Evolutionary conservation across 1,140 invertebrate genomes (phyloP).

Genomic region (Drosophila pseudoobscura): DNA sequence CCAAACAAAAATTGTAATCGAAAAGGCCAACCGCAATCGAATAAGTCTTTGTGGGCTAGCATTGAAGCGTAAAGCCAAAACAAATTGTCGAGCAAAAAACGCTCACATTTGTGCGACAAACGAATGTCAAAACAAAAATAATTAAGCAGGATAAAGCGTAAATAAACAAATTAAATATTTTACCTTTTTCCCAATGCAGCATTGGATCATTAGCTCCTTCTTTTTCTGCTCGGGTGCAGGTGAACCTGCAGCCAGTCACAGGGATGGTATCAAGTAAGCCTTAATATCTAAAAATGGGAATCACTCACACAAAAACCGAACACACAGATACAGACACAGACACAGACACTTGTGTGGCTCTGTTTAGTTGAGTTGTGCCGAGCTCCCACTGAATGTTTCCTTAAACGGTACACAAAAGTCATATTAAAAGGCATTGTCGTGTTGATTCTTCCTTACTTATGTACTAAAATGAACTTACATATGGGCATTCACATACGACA

Average conservation of each 20-base stretch:
- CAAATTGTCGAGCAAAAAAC: slow-evolving; percentile 20
- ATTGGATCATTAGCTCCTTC: background rate
- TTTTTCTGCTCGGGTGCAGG: slow-evolving; percentile 26
- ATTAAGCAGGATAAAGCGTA: slow-evolving; percentile 30
- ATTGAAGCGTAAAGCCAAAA: slow-evolving; percentile 51
- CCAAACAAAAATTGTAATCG: slow-evolving; percentile 7
- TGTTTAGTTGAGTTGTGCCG: slow-evolving; percentile 31
- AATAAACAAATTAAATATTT: slow-evolving; percentile 41
- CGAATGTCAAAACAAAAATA: slow-evolving; percentile 50
- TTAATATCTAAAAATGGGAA: slow-evolving; percentile 55
- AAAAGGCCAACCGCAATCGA: slow-evolving; percentile 26
- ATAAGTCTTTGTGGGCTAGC: slow-evolving; percentile 30
- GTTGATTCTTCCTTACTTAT: slow-evolving; percentile 74
- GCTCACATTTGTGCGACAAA: slow-evolving; percentile 9
- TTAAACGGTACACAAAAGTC: slow-evolving; percentile 78
- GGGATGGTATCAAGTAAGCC: slow-evolving; percentile 47
- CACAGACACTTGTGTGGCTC: slow-evolving; percentile 23
- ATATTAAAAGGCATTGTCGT: slow-evolving; percentile 77
- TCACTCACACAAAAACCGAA: slow-evolving; percentile 20
- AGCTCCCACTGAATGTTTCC: slow-evolving; percentile 51
- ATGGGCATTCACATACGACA: slow-evolving; percentile 17
- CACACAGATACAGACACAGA: slow-evolving; percentile 11
- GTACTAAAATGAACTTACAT: slow-evolving; percentile 57
- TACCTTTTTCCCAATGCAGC: slow-evolving; percentile 17
- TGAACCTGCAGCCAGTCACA: slow-evolving; percentile 28